Evolutionary conservation across 1,140 invertebrate species (phyloP).

Genomic region (Drosophila simulans): DNA sequence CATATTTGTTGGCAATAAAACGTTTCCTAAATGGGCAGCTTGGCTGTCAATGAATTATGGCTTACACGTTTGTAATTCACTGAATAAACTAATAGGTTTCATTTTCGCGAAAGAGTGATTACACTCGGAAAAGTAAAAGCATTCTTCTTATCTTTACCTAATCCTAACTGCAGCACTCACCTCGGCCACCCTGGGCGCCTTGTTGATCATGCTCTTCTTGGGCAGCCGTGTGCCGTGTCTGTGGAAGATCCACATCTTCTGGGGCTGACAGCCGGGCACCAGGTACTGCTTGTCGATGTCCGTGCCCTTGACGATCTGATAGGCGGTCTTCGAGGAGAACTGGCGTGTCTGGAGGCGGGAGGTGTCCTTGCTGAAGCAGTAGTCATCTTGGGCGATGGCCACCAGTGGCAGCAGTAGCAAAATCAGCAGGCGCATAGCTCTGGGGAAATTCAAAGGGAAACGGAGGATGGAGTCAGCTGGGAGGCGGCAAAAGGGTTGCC

Average conservation of each 20-base stretch:
- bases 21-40: not conserved
- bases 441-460: conserved; percentile 9
- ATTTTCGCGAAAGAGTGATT: too few species aligned
- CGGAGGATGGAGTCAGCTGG: conserved; percentile 6
- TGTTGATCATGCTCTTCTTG: conserved; percentile 85
- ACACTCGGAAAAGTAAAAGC: too few species aligned
- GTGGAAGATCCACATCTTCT: conserved; percentile 88
- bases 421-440: conserved; percentile 64
- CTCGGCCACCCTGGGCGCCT: conserved; percentile 85
- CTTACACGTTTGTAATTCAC: not conserved
- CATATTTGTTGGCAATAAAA: conserved; percentile 12
- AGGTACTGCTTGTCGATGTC: conserved; percentile 85
- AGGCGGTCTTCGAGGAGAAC: conserved; percentile 88
- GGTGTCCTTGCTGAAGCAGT: conserved; percentile 87
- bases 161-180: conserved; percentile 53
- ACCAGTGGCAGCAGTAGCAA: conserved; percentile 55
- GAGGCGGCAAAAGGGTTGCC: conserved; percentile 32
- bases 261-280: conserved; percentile 87
- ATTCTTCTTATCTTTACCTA: not conserved
- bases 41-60: not conserved
- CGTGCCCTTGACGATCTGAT: conserved; percentile 86
- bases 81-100: too few species aligned
- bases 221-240: conserved; percentile 88
- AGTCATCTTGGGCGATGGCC: conserved; percentile 82
- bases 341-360: conserved; percentile 86